phyloP scores from a whole-genome alignment of 2,888 invertebrate genomes.

The Nematopogon swammerdamellus region DNA sequence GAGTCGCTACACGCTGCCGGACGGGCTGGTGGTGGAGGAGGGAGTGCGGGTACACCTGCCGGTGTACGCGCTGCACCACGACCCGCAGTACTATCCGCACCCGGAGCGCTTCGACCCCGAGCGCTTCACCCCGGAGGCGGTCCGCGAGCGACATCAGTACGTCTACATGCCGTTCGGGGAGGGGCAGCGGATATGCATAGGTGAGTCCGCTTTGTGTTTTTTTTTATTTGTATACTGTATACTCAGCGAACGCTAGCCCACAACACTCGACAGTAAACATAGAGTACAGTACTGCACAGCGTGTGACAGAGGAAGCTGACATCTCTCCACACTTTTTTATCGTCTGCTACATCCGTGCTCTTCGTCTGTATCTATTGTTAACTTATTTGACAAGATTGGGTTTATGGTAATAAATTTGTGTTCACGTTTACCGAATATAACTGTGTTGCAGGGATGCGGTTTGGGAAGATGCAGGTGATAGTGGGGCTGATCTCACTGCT shows the following conservation, averaged over 20 bases:
- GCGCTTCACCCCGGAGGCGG: slow-evolving; percentile 7
- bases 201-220: too few relatives aligned
- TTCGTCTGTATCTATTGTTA: too few relatives aligned
- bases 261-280: too few relatives aligned
- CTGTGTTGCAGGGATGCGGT: slow-evolving; percentile 20
- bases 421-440: too few relatives aligned
- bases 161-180: neutral
- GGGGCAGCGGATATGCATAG: slow-evolving; percentile 8
- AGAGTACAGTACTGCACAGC: too few relatives aligned
- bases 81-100: slow-evolving; percentile 11
- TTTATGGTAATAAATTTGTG: too few relatives aligned
- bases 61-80: slow-evolving; percentile 10
- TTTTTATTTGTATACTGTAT: too few relatives aligned
- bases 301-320: too few relatives aligned
- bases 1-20: slow-evolving; percentile 8
- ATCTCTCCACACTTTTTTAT: too few relatives aligned
- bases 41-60: slow-evolving; percentile 11
- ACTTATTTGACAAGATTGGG: too few relatives aligned
- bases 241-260: too few relatives aligned
- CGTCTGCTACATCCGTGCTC: too few relatives aligned
- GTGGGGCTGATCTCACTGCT: slow-evolving; percentile 21
- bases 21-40: slow-evolving; percentile 8
- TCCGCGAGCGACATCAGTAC: slow-evolving; percentile 4
- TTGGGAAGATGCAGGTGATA: slow-evolving; percentile 23
- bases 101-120: slow-evolving; percentile 10